A percentile compares a stretch with the other conserved stretches of the same genome.
These are phyloP conservation scores for Borostomias antarcticus DNA, from an alignment of 2,797 vertebrate species.

Conservation along the genomic window DNA sequence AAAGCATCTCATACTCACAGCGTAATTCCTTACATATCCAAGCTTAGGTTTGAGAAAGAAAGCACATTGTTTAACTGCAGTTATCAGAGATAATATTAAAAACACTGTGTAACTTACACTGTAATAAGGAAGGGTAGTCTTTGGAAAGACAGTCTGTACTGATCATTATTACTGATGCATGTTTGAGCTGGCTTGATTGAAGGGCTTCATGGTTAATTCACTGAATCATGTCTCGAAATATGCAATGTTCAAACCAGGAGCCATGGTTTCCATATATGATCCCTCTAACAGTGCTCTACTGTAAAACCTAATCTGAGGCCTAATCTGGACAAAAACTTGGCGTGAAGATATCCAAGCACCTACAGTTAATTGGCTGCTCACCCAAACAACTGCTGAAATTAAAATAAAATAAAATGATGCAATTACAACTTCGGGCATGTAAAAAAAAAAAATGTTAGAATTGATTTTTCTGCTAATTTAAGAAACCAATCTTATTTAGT, in stretches of 20 bases:
- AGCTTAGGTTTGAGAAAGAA: constrained; percentile 80
- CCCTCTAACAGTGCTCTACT: neutral
- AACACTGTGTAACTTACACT: constrained; percentile 34
- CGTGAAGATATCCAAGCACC: neutral
- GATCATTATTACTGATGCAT: constrained; percentile 2
- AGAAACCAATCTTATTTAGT: no score
- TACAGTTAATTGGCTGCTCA: neutral
- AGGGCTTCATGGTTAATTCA: neutral
- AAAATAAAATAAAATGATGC: no score
- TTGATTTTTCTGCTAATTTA: no score
- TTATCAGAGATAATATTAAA: constrained; percentile 44
- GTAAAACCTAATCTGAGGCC: neutral
- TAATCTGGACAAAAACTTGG: neutral
- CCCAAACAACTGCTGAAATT: neutral
- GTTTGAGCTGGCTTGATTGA: neutral
- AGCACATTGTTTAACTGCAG: constrained; percentile 75
- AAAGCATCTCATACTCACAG: constrained; percentile 79
- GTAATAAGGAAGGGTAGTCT: neutral
- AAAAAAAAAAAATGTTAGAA: no score
- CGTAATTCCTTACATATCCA: constrained; percentile 82
- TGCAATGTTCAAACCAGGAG: neutral
- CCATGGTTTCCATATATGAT: neutral
- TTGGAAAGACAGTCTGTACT: constrained; percentile 9
- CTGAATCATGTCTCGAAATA: neutral
- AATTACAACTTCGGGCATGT: no score